Evolutionary conservation across 53 echinoderm and acorn worm species (phyloP).

Genomic region (Astropecten irregularis): DNA sequence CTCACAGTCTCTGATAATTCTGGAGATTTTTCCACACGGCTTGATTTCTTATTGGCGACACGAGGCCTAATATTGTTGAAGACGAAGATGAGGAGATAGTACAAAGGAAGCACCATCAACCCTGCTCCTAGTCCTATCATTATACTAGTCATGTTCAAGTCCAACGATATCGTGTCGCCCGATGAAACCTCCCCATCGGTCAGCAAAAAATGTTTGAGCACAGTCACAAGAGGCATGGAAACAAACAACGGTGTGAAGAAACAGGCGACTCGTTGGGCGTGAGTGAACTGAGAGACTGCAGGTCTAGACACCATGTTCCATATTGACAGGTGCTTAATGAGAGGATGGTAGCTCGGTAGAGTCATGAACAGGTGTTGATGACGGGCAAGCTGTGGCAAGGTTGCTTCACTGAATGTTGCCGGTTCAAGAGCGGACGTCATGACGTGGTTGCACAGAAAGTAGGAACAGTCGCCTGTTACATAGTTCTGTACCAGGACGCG

Average conservation of each 20-base stretch:
- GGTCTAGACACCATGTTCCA: slow-evolving; percentile 43
- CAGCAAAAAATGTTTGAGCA: not conserved
- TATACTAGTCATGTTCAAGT: slow-evolving; percentile 35
- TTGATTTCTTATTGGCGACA: not conserved
- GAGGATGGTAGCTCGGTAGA: slow-evolving; percentile 16
- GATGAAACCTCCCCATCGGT: not conserved
- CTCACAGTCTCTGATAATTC: not conserved
- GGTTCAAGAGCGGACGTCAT: slow-evolving; percentile 8
- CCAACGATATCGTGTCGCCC: not conserved
- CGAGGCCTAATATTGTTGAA: slow-evolving; percentile 35
- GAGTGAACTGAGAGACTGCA: slow-evolving; percentile 2
- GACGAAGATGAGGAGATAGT: slow-evolving; percentile 32
- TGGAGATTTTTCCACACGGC: not conserved
- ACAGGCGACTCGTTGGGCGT: slow-evolving; percentile 33
- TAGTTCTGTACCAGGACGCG: slow-evolving; percentile 58
- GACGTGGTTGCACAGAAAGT: slow-evolving; percentile 63
- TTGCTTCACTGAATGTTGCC: slow-evolving; percentile 35
- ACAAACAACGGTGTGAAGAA: slow-evolving; percentile 50
- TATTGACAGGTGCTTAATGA: slow-evolving; percentile 32
- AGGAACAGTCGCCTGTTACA: slow-evolving; percentile 19
- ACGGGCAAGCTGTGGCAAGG: not conserved
- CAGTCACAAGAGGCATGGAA: slow-evolving; percentile 13
- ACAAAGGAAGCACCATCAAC: slow-evolving; percentile 40
- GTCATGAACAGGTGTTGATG: slow-evolving; percentile 58
- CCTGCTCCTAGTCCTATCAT: slow-evolving; percentile 58